Base-by-base conservation (phyloP, 64 coral and sea anemone species). In the Anthopleura sola region DNA sequence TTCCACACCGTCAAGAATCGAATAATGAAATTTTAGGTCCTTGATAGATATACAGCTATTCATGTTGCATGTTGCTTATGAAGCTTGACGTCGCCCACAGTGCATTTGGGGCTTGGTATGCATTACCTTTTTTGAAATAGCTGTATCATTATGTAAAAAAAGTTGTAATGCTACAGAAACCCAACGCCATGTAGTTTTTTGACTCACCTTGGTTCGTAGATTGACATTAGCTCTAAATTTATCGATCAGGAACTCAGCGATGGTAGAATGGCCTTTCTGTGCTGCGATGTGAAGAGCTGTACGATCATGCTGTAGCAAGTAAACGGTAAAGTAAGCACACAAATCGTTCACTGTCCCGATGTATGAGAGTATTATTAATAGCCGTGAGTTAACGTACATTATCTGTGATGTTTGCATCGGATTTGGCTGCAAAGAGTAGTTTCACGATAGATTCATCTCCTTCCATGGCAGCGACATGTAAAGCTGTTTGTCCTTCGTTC, bases 211-310 rank as follows among this genome's bases (percentile, higher is more conserved):
- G 60, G 94, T 96, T 50, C 94, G 88, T 33, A 96, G 84, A 68
- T 96, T 96, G 49, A 96, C 94, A 49, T 96, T 96, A 10, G 94
- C 94, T 92, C 91, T 86, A 48, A 92, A 88, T 46, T 96, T 96
- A 78, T 96, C 94, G 37, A 96, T 89, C 3, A 96, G 81, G 49
- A 92, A 78, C 49, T 96, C 94, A 12, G 94, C 90, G 24, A 92
- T 89, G 18, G 23, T 37, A 0, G 94, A 96, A 82, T 96, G 87
- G 4, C 90, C 94, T 84, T 83, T 86, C 40, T 96, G 90, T 36
- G 94, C 94, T 14, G 94, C 90, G 18, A 96, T 76, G 66, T 96
- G 94, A 14, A 96, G 79, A 62, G 94, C 83, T 6, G 94, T 96
- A 21, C 94, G 94, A 82, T 96, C 94, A 82, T 92, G 66, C 94